Base-by-base conservation (phyloP, 2,797 vertebrate genomes). In the Enteromius argenteus region DNA sequence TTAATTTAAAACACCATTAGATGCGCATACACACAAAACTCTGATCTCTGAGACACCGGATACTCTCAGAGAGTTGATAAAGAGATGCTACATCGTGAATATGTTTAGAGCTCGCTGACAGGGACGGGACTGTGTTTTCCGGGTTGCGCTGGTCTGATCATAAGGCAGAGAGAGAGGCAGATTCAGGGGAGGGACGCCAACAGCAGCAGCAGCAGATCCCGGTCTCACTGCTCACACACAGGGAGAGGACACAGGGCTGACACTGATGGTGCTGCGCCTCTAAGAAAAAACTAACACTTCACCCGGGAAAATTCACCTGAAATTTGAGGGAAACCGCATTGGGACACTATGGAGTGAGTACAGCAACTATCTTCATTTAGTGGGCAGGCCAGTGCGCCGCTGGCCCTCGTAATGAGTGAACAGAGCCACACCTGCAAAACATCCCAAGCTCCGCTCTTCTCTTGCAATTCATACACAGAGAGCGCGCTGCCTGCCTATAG, bases 341-440 rank as follows among this genome's bases (percentile, higher is more conserved):
- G 42, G 42, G 21, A 85, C 72, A 81, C 15, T 72, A 73, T 79
- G 85, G 86, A 79, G 89, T 90, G 75, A 90, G 87, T 88, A 81
- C 53, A 14, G 42, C 15, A 76, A 76, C 60, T 80, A 14, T 51
- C 13, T 68, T 86, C n/a, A 27, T 68, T 64, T 51, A 80, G 44
- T 66, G 21, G 60, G 81, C 80, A 46, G 80, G 62, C 71, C 72
- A 73, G 49, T 84, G 83, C 27, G 11, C 21, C 8, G 23, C 68
- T 78, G 76, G 21, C 42, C 44, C 62, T 49, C 58, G 56, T 62
- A 42, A 46, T 79, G 37, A 78, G n/a, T 74, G 77, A 82, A 75
- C 66, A 13, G 74, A 84, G 88, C 88, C 88, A 89, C 88, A 89
- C 88, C 88, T 88, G 88, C 88, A 85, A 84, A 58, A 56, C 53